Base-by-base conservation (phyloP, 1,140 invertebrate species). In the Bombus confusus region DNA sequence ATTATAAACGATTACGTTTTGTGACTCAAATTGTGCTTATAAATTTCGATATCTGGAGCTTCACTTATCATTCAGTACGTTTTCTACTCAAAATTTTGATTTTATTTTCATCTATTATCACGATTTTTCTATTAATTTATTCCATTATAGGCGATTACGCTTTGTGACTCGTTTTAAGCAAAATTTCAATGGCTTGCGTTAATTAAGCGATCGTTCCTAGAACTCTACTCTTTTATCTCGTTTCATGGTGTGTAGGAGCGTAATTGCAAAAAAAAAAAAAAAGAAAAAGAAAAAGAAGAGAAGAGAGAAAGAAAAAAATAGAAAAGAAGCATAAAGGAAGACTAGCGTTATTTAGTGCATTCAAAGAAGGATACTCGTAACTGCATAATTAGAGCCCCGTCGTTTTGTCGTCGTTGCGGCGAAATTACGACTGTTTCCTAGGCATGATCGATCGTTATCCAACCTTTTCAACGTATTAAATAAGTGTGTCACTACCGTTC, bases 401-500 rank as follows among this genome's bases (percentile, higher is more conserved):
- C 10, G 28, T 57, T 28, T 47, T 41, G 31, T 64, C 31, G 64
- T 28, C 57, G 57, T 74, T 18, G 28, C 15, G 3, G n/a, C 74
- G 34, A 77, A 57, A 84, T 84, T 34, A 31, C 83, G 76, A 37
- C 22, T 83, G 52, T 57, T 39, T 41, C 22, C 22, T 57, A 68
- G 9, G 31, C n/a, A 59, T 78, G 78, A 80, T 84, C 76, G 68
- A 84, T 84, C 68, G 83, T 84, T 84, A 84, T 80, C 76, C 52
- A 84, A 79, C 76, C 31, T 71, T 84, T 71, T 84, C 76, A 83
- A 47, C 37, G 68, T 80, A 84, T 84, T 72, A 84, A 84, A 84
- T 84, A 84, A 84, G 83, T 84, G 68, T 84, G 83, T 84, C 83
- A 84, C 66, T 84, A 72, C 76, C 83, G 83, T 84, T 84, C 83